Percentiles rank a stretch among this genome's conserved stretches.
Evolutionary conservation across 2,797 vertebrate species (phyloP).

Genomic region (Cyprinella venusta): DNA sequence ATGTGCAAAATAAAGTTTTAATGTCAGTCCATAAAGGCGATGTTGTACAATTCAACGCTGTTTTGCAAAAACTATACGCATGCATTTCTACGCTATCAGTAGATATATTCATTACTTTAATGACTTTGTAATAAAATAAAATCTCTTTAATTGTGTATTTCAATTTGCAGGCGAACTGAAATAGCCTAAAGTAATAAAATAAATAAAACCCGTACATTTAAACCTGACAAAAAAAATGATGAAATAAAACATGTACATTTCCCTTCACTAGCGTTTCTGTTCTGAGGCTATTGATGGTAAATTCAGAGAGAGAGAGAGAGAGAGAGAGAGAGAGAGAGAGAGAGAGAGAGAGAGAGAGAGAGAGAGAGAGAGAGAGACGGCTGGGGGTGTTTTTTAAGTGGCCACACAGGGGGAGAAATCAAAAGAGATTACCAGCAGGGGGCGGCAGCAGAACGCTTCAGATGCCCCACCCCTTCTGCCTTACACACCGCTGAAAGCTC

Average conservation of each 20-base stretch:
- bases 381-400: conserved; percentile 73
- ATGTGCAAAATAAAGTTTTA: neutral
- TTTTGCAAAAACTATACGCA: neutral
- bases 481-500: conserved; percentile 63
- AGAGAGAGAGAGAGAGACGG: conserved; percentile 63
- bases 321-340: conserved; percentile 52
- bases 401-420: conserved; percentile 72
- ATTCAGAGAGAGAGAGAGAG: conserved; percentile 45
- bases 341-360: conserved; percentile 64
- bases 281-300: neutral
- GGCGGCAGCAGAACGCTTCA: conserved; percentile 84
- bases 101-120: too few relatives aligned
- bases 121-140: too few relatives aligned
- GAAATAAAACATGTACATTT: neutral
- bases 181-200: neutral
- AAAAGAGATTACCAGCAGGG: conserved; percentile 87
- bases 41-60: neutral
- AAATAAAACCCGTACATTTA: too few relatives aligned
- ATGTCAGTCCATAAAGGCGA: neutral
- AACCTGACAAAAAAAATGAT: too few relatives aligned
- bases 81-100: too few relatives aligned
- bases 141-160: neutral
- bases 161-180: neutral
- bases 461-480: conserved; percentile 80
- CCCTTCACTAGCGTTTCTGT: neutral